A percentile compares a stretch with the other conserved stretches of the same genome.
Conservation (phyloP, 2,797 vertebrate species). For the Graptemys geographica region DNA sequence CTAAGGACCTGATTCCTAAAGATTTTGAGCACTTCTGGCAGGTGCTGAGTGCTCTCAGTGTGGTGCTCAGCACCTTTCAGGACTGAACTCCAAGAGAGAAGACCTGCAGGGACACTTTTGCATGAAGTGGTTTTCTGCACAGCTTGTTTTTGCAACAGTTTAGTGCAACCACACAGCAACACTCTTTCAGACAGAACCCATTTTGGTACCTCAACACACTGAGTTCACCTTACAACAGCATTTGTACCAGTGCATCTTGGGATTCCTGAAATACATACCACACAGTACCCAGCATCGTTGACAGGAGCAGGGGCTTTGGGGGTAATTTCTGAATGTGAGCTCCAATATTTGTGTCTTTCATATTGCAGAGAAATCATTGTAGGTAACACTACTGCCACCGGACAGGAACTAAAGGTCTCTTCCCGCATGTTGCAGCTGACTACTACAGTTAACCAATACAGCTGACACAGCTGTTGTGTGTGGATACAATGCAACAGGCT, state of each 20-base stretch:
- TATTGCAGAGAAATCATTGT: not conserved
- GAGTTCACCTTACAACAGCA: not conserved
- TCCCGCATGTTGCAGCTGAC: not conserved
- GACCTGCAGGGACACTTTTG: not conserved
- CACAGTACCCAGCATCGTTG: not conserved
- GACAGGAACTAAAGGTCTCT: not conserved
- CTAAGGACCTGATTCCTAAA: not conserved
- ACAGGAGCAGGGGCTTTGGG: not conserved
- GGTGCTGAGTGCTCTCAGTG: not conserved
- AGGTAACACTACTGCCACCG: not conserved
- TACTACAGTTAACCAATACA: not conserved
- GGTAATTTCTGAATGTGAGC: not conserved
- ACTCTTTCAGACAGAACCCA: not conserved
- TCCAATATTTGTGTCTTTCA: not conserved
- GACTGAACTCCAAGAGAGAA: not conserved
- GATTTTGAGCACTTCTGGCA: not conserved
- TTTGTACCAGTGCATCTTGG: accelerated
- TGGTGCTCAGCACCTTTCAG: not conserved
- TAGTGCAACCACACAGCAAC: not conserved
- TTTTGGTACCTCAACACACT: not conserved
- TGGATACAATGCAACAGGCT: not conserved
- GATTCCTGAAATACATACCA: not conserved
- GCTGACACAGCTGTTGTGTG: not conserved
- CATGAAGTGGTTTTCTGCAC: accelerated
- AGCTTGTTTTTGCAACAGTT: not conserved